Conservation (phyloP, 1,140 invertebrate genomes). For the Drosophila tani region DNA sequence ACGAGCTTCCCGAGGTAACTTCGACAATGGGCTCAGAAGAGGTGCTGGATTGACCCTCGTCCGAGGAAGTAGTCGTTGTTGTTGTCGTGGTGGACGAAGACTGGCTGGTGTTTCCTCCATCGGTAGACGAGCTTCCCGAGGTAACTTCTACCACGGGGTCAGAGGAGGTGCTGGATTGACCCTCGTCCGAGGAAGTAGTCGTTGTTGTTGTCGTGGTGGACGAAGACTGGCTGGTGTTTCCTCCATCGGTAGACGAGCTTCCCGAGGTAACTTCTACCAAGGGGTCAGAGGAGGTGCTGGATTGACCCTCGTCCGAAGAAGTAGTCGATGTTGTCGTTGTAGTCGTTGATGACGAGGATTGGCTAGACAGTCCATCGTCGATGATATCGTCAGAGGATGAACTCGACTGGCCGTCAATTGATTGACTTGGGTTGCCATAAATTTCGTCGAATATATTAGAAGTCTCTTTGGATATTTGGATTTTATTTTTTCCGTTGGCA, state of each 20-base stretch:
- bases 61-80: neutral
- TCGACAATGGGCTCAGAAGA: too few species aligned
- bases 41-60: neutral
- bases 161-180: neutral
- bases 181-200: neutral
- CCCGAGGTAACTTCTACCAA: neutral
- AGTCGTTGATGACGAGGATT: constrained; percentile 7
- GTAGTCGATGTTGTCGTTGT: constrained; percentile 22
- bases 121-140: neutral
- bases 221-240: neutral
- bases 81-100: constrained; percentile 13
- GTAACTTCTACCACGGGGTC: neutral
- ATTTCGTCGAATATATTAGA: constrained; percentile 19
- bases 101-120: neutral
- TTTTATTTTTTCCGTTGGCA: constrained; percentile 39
- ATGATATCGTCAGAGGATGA: neutral
- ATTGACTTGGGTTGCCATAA: neutral
- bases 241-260: neutral
- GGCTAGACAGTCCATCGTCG: constrained; percentile 4
- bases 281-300: neutral
- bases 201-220: neutral
- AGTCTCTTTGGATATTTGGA: constrained; percentile 9
- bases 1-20: too few species aligned
- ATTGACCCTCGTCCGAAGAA: constrained; percentile 9
- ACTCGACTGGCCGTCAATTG: neutral